Evolutionary conservation across 1,140 invertebrate genomes (phyloP).

Genomic region (Drosophila pectinifera): DNA sequence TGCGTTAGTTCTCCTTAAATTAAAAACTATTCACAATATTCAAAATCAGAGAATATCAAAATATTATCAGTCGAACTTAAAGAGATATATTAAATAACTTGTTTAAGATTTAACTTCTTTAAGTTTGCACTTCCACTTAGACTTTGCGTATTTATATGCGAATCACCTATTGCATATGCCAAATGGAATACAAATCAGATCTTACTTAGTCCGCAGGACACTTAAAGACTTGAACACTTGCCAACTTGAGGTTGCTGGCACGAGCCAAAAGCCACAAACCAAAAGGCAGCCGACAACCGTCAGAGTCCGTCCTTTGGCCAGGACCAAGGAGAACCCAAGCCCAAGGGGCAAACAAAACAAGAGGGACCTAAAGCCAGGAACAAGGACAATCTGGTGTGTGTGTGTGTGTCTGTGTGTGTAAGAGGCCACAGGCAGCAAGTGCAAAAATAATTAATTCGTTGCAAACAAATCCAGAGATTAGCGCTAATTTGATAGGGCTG

Average conservation of each 20-base stretch:
- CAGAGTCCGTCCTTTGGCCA: constrained; percentile 18
- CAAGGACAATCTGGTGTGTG: constrained; percentile 31
- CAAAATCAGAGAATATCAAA: not conserved
- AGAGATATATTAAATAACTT: no score
- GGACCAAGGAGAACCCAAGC: constrained; percentile 16
- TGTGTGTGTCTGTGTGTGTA: constrained; percentile 1
- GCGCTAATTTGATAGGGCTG: constrained; percentile 61
- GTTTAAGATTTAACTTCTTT: not conserved
- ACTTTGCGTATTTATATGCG: constrained; percentile 12
- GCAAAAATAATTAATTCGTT: constrained; percentile 71
- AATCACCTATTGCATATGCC: constrained; percentile 10
- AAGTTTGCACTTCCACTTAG: not conserved
- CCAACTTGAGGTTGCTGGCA: constrained; percentile 61
- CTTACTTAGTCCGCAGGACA: constrained; percentile 31
- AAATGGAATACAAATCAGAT: constrained; percentile 55
- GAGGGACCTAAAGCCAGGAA: not conserved
- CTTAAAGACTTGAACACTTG: constrained; percentile 44
- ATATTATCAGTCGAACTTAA: no score
- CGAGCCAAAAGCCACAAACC: constrained; percentile 54
- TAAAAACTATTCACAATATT: not conserved
- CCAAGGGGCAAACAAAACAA: constrained; percentile 22
- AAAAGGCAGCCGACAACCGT: constrained; percentile 24
- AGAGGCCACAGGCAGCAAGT: constrained; percentile 52
- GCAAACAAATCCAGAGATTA: constrained; percentile 61
- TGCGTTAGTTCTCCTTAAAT: not conserved